Evolutionary conservation across 2,888 invertebrate genomes (phyloP).

Genomic region (Electrophaes corylata): DNA sequence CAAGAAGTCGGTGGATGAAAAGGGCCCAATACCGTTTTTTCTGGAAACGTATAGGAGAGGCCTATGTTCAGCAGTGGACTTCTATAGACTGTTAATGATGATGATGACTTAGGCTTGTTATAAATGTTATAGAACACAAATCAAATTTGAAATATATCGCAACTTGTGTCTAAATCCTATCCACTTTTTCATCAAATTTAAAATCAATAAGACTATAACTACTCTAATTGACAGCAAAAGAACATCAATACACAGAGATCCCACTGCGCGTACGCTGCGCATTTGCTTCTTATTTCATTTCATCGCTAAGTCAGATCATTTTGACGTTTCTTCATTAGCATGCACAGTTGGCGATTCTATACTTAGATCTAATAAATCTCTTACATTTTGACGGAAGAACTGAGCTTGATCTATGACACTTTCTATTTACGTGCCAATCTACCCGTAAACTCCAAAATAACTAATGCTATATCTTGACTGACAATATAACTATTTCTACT

Average conservation of each 20-base stretch:
- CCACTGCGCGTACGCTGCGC: neutral
- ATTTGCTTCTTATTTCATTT: constrained; percentile 15
- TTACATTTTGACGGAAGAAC: constrained; percentile 24
- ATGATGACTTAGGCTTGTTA: too few species aligned
- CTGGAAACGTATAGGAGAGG: too few species aligned
- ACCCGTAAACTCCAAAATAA: constrained; percentile 15
- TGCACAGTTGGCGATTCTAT: constrained; percentile 32
- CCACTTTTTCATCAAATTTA: neutral
- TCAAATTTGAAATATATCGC: too few species aligned
- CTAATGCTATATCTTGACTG: constrained; percentile 9
- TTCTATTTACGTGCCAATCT: constrained; percentile 37
- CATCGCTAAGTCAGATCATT: constrained; percentile 18
- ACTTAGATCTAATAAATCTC: constrained; percentile 36
- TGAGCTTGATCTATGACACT: constrained; percentile 40
- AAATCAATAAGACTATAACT: neutral
- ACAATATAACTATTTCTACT: neutral
- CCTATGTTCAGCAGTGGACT: too few species aligned
- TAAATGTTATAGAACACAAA: too few species aligned
- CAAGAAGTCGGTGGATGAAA: too few species aligned
- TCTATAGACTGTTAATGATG: too few species aligned
- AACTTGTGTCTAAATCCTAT: neutral
- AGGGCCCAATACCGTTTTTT: too few species aligned
- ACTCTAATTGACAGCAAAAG: neutral
- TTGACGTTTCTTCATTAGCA: constrained; percentile 27
- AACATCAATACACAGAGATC: neutral